phyloP scores from a whole-genome alignment of 2,888 invertebrate genomes.

The Eristalinus sepulchralis region DNA sequence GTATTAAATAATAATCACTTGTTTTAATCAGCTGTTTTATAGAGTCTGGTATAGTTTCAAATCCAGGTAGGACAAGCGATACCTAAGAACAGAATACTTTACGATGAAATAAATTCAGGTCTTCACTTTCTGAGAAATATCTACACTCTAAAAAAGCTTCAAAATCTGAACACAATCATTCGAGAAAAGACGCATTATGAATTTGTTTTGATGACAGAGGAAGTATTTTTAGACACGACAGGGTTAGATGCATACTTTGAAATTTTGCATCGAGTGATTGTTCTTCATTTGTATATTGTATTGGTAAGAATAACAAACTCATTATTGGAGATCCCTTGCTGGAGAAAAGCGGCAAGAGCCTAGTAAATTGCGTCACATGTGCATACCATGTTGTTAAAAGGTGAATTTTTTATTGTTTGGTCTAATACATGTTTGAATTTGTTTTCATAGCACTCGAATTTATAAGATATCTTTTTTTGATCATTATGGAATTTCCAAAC shows the following conservation, averaged over 20 bases:
- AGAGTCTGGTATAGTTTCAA: slow-evolving; percentile 74
- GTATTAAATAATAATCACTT: slow-evolving; percentile 83
- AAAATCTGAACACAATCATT: slow-evolving; percentile 12
- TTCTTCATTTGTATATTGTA: background rate
- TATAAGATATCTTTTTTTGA: slow-evolving; percentile 78
- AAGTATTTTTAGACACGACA: slow-evolving; percentile 61
- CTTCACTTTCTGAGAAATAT: background rate
- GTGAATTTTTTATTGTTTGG: slow-evolving; percentile 79
- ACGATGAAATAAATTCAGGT: background rate
- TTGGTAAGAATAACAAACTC: background rate
- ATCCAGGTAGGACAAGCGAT: slow-evolving; percentile 82
- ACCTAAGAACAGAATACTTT: slow-evolving; percentile 79
- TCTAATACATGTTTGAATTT: slow-evolving; percentile 73
- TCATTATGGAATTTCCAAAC: slow-evolving; percentile 82
- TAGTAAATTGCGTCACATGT: background rate
- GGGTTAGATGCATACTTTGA: slow-evolving; percentile 10
- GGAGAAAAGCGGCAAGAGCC: background rate
- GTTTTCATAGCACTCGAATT: slow-evolving; percentile 75
- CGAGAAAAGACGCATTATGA: slow-evolving; percentile 58
- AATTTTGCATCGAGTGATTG: background rate
- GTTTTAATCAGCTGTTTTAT: slow-evolving; percentile 79
- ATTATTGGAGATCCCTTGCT: background rate
- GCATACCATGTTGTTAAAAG: slow-evolving; percentile 83
- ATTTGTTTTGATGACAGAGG: slow-evolving; percentile 22
- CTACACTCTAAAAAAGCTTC: slow-evolving; percentile 30